phyloP scores from a whole-genome alignment of 2,888 invertebrate genomes.

The Chrysomela aeneicollis region DNA sequence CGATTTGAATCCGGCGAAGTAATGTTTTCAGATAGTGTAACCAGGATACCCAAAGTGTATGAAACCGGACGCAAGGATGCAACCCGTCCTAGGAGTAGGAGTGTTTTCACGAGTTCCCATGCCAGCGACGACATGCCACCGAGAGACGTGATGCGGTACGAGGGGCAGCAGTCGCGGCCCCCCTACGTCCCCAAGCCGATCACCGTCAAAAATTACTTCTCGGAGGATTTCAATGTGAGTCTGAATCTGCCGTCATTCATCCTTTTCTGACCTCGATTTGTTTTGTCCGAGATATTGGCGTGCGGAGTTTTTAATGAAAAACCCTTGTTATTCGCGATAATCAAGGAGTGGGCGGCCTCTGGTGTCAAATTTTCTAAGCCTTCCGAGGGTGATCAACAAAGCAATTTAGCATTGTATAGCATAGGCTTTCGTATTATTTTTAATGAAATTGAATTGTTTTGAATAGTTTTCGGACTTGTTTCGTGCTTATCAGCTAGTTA shows the following conservation, averaged over 20 bases:
- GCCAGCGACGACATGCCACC: slow-evolving; percentile 65
- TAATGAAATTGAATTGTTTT: too few relatives aligned
- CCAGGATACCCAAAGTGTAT: slow-evolving; percentile 54
- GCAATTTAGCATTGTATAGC: too few relatives aligned
- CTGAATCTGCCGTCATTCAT: not conserved
- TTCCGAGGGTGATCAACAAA: too few relatives aligned
- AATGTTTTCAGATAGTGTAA: slow-evolving; percentile 57
- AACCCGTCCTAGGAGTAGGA: slow-evolving; percentile 69
- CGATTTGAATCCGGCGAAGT: slow-evolving; percentile 36
- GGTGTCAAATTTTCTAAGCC: too few relatives aligned
- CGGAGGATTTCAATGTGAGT: slow-evolving; percentile 62
- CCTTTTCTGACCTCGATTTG: too few relatives aligned
- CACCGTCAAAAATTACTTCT: slow-evolving; percentile 67
- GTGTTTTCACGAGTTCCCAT: slow-evolving; percentile 72
- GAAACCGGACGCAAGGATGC: slow-evolving; percentile 56
- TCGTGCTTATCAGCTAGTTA: too few relatives aligned
- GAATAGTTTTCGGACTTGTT: too few relatives aligned
- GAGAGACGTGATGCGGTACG: slow-evolving; percentile 65
- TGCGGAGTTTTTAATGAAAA: too few relatives aligned
- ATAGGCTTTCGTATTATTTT: too few relatives aligned
- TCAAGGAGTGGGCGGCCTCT: too few relatives aligned
- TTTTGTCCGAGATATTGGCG: too few relatives aligned
- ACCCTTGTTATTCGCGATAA: too few relatives aligned
- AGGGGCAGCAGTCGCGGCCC: slow-evolving; percentile 65
- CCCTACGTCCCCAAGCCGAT: slow-evolving; percentile 64